Evolutionary conservation across 2,113 vertebrate species (phyloP), one percentile per base, ranked within the genome.

Genomic region (Cryptotis parvus): DNA sequence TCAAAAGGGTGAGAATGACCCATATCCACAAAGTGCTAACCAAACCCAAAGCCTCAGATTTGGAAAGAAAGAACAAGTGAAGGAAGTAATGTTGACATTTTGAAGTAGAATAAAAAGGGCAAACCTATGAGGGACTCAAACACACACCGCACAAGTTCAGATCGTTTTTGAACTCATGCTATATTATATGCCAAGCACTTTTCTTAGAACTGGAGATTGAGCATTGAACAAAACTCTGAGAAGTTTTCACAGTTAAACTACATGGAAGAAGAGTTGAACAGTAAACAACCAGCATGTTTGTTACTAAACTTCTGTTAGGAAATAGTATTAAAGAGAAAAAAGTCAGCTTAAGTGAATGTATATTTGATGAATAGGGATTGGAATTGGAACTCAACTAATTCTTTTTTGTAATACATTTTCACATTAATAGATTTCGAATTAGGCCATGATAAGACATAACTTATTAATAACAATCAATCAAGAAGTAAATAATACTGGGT

Each of bases 1-100:
- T 84, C n/a, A 69, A 96, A 90, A 91, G 55, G 9, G 16, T 68
- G 1, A 52, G 37, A n/a, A 79, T 52, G 91, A 15, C 1, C 41
- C 55, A 91, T 1, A 22, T 73, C 20, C 39, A 27, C 11, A 69
- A 85, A 84, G 79, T 7, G 45, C 35, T 49, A 37, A 86, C 41
- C 15, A 49, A 39, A 4, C 31, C 20, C 45, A 72, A 77, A 75
- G 3, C 22, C 20, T 73, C 73, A 52, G 39, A 43, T 82, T 73
- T 26, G 55, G 16, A 72, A 79, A 24, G 22, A 83, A 86, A 58
- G 37, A 68, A 16, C 15, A 9, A 18, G 11, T 31, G 39, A 68
- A 94, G 6, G 29, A 4, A 39, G 22, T 43, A 27, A 18, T 15
- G 31, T 45, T 37, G 22, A 76, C 33, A 75, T 22, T 84, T 77